Percentiles rank a stretch among this genome's conserved stretches.
phyloP scores from a whole-genome alignment of 2,888 invertebrate genomes.

The Thera obeliscata region DNA sequence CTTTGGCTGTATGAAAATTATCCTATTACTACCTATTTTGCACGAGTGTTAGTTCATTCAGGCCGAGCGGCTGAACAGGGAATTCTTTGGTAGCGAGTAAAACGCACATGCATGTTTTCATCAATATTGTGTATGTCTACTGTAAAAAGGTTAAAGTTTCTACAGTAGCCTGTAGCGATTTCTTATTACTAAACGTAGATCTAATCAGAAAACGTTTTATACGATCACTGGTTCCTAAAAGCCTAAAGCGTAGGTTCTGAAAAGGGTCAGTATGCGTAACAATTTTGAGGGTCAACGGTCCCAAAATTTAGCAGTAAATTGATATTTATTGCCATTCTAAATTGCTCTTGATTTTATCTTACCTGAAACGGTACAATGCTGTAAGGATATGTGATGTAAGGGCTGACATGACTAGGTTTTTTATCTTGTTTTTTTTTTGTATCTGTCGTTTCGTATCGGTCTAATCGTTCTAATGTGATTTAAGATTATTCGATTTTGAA shows the following conservation, averaged over 20 bases:
- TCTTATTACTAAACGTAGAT: neutral
- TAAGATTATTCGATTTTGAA: no score
- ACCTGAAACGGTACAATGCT: constrained; percentile 6
- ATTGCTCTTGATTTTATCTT: constrained; percentile 15
- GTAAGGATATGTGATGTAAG: neutral
- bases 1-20: no score
- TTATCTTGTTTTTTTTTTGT: neutral
- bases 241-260: neutral
- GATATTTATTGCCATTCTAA: constrained; percentile 10
- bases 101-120: no score
- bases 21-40: no score
- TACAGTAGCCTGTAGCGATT: no score
- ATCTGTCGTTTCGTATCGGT: neutral
- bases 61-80: no score
- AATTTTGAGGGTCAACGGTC: constrained; percentile 5
- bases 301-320: constrained; percentile 12
- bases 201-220: neutral
- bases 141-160: no score
- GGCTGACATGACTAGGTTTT: neutral
- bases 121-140: no score
- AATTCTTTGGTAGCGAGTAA: no score
- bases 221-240: neutral
- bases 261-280: constrained; percentile 1
- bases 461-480: no score
- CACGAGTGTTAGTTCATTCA: no score